A percentile compares a stretch with the other conserved stretches of the same genome.
Evolutionary conservation across 2,888 invertebrate species (phyloP).

Genomic region (Thysanoteuthis rhombus): DNA sequence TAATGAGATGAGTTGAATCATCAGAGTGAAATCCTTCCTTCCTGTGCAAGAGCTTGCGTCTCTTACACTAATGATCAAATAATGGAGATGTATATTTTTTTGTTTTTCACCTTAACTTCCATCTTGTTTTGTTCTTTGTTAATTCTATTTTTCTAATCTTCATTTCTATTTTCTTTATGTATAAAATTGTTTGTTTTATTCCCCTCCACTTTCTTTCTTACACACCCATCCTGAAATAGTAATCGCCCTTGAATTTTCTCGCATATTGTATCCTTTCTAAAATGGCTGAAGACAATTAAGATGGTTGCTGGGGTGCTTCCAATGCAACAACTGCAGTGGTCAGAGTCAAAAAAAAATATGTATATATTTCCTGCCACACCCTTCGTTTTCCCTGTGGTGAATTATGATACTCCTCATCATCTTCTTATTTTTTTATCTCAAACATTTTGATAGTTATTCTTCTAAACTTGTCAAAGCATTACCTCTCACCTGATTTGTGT

Average conservation of each 20-base stretch:
- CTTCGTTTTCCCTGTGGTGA: not conserved
- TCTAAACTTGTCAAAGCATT: not conserved
- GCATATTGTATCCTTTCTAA: not conserved
- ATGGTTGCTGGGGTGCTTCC: not conserved
- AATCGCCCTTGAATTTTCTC: not conserved
- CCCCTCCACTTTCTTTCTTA: not conserved
- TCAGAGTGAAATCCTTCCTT: not conserved
- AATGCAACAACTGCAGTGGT: not conserved
- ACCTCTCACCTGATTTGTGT: not conserved
- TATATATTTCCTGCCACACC: not conserved
- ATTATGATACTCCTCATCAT: not conserved
- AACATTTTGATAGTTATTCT: slow-evolving; percentile 12
- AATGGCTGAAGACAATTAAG: not conserved
- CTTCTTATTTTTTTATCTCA: not conserved
- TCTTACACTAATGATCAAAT: not conserved
- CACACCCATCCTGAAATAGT: not conserved
- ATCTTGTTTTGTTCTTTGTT: not conserved
- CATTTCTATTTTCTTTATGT: not conserved
- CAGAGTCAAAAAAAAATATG: not conserved
- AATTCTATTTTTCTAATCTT: not conserved
- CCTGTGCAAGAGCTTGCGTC: not conserved
- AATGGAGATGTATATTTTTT: not conserved
- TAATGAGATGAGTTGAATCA: slow-evolving; percentile 12
- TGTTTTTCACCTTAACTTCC: not conserved
- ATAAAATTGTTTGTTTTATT: not conserved